These are phyloP conservation scores for Beris chalybata DNA, from an alignment of 2,888 invertebrate species.

Conservation along the genomic window DNA sequence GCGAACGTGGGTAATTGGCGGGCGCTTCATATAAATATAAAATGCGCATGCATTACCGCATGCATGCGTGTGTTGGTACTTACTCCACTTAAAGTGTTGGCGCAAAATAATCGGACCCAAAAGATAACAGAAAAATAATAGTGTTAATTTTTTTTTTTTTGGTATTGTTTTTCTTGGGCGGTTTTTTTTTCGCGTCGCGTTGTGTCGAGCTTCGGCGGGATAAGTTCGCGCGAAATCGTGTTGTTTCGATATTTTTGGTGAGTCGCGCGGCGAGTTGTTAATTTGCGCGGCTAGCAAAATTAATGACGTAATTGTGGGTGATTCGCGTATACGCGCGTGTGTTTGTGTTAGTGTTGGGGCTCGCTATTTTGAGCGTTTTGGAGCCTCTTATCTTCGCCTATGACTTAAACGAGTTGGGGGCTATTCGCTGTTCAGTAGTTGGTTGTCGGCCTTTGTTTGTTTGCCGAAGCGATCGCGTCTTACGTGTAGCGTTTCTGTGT, in stretches of 20 bases:
- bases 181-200: too few relatives aligned
- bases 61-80: constrained; percentile 8
- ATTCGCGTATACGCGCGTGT: constrained; percentile 3
- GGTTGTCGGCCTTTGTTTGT: neutral
- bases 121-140: constrained; percentile 12
- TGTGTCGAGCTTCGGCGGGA: neutral
- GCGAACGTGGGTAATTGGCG: constrained; percentile 12
- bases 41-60: too few relatives aligned
- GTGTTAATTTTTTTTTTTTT: too few relatives aligned
- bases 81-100: constrained; percentile 9
- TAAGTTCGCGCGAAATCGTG: neutral
- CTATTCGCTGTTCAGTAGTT: neutral
- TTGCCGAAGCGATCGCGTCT: constrained; percentile 1
- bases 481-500: neutral
- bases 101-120: neutral
- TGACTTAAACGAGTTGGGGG: constrained; percentile 9
- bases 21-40: neutral
- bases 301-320: constrained; percentile 2
- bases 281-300: constrained; percentile 9
- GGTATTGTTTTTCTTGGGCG: too few relatives aligned
- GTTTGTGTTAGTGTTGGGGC: constrained; percentile 2
- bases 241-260: neutral
- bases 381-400: constrained; percentile 12
- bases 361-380: constrained; percentile 6
- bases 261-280: neutral